A percentile compares a stretch with the other conserved stretches of the same genome.
Conservation (phyloP, 2,888 invertebrate species). For the Drosophila leonis region DNA sequence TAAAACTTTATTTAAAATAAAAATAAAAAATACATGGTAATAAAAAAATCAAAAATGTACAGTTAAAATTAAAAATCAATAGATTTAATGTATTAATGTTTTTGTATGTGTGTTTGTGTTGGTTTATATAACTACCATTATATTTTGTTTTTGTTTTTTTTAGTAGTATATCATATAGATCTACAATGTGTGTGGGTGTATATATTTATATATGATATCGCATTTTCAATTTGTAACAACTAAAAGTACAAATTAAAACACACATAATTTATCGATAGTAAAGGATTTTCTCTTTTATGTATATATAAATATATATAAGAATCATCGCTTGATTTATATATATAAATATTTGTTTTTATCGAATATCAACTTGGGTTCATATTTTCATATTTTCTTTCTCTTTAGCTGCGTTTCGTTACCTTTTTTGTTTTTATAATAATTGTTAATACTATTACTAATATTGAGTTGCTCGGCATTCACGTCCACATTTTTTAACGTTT, state of each 20-base stretch:
- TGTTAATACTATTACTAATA: conserved; percentile 74
- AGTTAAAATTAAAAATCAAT: conserved; percentile 75
- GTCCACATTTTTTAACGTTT: conserved; percentile 45
- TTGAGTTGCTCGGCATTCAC: conserved; percentile 77
- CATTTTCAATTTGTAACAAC: conserved; percentile 64
- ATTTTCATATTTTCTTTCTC: conserved; percentile 1
- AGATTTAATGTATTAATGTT: conserved; percentile 62
- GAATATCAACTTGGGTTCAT: conserved; percentile 64
- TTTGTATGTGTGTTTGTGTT: conserved; percentile 25
- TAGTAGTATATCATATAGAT: conserved; percentile 49
- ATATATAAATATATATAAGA: conserved; percentile 42
- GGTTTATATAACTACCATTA: conserved; percentile 35
- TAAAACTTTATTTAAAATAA: conserved; percentile 78
- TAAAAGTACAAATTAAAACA: conserved; percentile 75
- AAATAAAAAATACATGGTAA: conserved; percentile 76
- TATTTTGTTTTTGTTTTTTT: conserved; percentile 37
- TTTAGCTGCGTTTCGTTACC: conserved; percentile 28
- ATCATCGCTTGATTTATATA: conserved; percentile 31
- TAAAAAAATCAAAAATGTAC: conserved; percentile 78
- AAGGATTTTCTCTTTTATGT: conserved; percentile 52
- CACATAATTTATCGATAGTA: conserved; percentile 63
- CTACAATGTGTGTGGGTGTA: conserved; percentile 46
- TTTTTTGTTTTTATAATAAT: conserved; percentile 47
- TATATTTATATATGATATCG: conserved; percentile 66
- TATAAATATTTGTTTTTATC: conserved; percentile 29